A percentile compares a stretch with the other conserved stretches of the same genome.
These are phyloP conservation scores for Oreochromis grahami DNA, from an alignment of 2,797 vertebrate species.

Conservation along the genomic window DNA sequence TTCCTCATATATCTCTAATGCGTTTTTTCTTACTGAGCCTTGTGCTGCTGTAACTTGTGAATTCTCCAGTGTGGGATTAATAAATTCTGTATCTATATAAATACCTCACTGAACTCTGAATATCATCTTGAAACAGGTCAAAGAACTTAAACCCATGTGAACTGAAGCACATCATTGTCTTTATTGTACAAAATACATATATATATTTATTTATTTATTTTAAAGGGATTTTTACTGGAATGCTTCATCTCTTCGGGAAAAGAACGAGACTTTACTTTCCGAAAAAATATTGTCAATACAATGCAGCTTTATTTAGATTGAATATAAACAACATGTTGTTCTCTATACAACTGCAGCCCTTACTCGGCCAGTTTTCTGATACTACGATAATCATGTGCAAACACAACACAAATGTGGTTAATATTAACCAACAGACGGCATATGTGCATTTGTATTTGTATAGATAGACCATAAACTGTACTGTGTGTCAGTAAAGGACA, in stretches of 20 bases:
- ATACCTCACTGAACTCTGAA: background rate
- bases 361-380: background rate
- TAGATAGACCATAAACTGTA: conserved; percentile 16
- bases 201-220: background rate
- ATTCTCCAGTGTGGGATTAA: background rate
- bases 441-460: background rate
- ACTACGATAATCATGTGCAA: conserved; percentile 14
- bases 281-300: background rate
- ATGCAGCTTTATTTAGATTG: background rate
- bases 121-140: background rate
- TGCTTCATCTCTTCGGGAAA: conserved; percentile 20
- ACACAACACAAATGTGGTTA: conserved; percentile 27
- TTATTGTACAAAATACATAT: background rate
- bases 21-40: background rate
- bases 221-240: background rate
- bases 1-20: background rate
- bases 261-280: conserved; percentile 15
- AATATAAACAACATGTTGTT: conserved; percentile 15
- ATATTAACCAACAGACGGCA: conserved; percentile 14
- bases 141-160: background rate
- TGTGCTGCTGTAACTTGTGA: background rate
- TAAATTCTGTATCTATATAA: background rate
- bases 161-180: background rate
- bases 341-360: background rate
- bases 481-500: background rate